Evolutionary conservation across 2,888 invertebrate genomes (phyloP).

Genomic region (Geophilus truncorum): DNA sequence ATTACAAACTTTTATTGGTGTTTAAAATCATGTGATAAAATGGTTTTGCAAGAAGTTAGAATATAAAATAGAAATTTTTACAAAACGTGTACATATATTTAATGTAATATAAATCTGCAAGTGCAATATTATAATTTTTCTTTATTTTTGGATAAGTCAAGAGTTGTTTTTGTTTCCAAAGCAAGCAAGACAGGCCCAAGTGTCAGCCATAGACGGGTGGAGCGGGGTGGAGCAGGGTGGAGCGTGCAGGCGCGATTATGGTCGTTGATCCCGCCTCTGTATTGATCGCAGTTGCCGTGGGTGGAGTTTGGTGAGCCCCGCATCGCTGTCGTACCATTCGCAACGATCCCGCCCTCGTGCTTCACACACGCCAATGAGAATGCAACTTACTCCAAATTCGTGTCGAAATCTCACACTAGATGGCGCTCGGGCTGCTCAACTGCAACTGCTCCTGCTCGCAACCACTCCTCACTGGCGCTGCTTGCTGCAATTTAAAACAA

Average conservation of each 20-base stretch:
- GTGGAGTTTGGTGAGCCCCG: slow-evolving; percentile 1
- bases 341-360: slow-evolving; percentile 3
- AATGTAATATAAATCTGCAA: no score
- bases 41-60: no score
- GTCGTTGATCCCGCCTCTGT: neutral
- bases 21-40: no score
- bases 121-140: no score
- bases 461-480: neutral
- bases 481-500: neutral
- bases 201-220: neutral
- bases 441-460: no score
- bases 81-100: no score
- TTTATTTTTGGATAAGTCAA: no score
- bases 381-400: neutral
- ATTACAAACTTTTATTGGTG: no score
- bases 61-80: no score
- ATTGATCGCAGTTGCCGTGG: slow-evolving; percentile 4
- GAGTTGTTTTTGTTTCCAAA: neutral
- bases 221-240: no score
- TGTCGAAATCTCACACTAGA: neutral
- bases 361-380: slow-evolving; percentile 11
- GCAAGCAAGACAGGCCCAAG: neutral
- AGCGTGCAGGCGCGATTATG: neutral
- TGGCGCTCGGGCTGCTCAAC: neutral
- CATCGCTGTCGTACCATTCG: slow-evolving; percentile 3